Evolutionary conservation across 1,140 invertebrate genomes (phyloP).

Genomic region (Belonocnema kinseyi): DNA sequence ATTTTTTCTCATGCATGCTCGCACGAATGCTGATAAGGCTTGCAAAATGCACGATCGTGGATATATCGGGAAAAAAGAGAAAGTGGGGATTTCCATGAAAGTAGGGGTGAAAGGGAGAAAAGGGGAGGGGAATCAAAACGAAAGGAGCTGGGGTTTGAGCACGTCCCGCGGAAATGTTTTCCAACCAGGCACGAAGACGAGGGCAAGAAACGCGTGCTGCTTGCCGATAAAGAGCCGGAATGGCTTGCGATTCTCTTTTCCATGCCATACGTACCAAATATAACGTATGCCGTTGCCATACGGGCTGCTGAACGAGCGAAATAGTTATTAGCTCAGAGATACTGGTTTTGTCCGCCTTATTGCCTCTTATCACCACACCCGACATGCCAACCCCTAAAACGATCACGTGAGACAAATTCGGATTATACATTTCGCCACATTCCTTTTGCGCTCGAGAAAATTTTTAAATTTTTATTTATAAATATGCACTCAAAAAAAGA

Average conservation of each 20-base stretch:
- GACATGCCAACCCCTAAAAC: not conserved
- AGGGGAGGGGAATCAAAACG: not conserved
- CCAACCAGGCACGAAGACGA: not conserved
- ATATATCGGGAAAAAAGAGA: not conserved
- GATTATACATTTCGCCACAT: not conserved
- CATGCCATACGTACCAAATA: constrained; percentile 9
- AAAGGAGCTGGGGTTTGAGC: not conserved
- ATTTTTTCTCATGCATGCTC: not conserved
- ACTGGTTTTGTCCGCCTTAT: constrained; percentile 14
- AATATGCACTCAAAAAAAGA: no score
- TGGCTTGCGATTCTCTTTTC: constrained; percentile 28
- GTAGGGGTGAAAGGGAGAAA: not conserved
- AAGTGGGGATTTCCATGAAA: constrained; percentile 4
- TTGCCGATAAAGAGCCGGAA: constrained; percentile 14
- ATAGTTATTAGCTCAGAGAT: not conserved
- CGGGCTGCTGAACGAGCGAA: not conserved
- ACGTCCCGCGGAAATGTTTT: constrained; percentile 4
- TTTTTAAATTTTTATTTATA: no score
- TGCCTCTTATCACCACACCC: not conserved
- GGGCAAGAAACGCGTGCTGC: constrained; percentile 3
- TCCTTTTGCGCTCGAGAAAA: no score
- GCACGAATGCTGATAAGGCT: constrained; percentile 16
- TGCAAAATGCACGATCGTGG: constrained; percentile 5
- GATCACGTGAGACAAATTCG: not conserved
- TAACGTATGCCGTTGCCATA: constrained; percentile 22